Evolutionary conservation across 2,797 vertebrate species (phyloP), one percentile per base, ranked within the genome.

Genomic region (Chaetophractus vellerosus): DNA sequence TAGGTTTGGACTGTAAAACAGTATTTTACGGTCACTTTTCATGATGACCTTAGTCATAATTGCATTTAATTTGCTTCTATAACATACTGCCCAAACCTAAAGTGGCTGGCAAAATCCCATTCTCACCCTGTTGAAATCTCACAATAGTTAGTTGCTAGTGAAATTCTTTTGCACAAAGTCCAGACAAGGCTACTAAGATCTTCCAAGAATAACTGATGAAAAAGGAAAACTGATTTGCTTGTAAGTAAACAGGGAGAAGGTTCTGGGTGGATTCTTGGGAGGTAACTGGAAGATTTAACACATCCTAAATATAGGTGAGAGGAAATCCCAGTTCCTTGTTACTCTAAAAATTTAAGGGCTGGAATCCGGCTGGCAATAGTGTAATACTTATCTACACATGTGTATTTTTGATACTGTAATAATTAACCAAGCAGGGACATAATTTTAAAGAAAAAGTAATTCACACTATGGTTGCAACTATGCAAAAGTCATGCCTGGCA

Each of bases 361-460:
- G 14, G 21, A 3, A 69, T 57, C 80, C 5, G 31, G 36, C 45
- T 69, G 45, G 64, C 72, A 84, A 80, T 57, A 38, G 82, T 74
- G 68, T 16, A 74, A 52, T 57, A 87, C 41, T 38, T 72, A 92
- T 26, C 41, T 68, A 84, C 16, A 88, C 6, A 31, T 68, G 18
- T 36, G 57, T 87, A 81, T 84, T 87, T 74, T 79, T 88, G 93
- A 92, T n/a, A 83, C 68, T 76, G 7, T 91, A 75, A 92, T 66
- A 93, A 91, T 94, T 72, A 96, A 76, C 41, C 59, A 89, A 11
- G 82, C 23, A 50, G 74, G 28, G 55, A 45, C 52, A 79, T 52
- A 50, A 61, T 90, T 93, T 59, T 75, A 91, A 95, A 76, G 57
- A 88, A 85, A 81, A 75, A 71, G 82, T 4, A 93, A 87, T 72